Conservation (phyloP, 1,140 invertebrate species). For the Dolichoris vasculosae region DNA sequence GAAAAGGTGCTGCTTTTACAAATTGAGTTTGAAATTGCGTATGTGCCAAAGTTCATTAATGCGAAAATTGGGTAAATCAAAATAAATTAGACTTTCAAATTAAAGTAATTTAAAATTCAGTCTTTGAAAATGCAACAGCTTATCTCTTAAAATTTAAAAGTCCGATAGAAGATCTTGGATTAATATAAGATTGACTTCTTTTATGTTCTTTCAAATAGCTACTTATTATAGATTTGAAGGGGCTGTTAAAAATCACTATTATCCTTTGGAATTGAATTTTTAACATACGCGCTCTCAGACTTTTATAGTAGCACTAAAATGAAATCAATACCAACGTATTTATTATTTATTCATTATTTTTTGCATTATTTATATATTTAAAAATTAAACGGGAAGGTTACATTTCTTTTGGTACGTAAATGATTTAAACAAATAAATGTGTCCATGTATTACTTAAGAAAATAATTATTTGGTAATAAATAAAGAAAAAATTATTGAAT, state of each 20-base stretch:
- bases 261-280: neutral
- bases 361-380: too few relatives aligned
- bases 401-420: too few relatives aligned
- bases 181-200: neutral
- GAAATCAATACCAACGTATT: too few relatives aligned
- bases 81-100: slow-evolving; percentile 57
- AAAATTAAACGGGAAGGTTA: too few relatives aligned
- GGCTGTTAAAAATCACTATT: neutral
- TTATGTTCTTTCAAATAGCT: neutral
- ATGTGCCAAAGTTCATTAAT: neutral
- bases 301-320: too few relatives aligned
- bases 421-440: too few relatives aligned
- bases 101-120: slow-evolving; percentile 41
- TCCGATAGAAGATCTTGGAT: slow-evolving; percentile 1
- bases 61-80: neutral
- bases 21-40: neutral
- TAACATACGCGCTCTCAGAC: too few relatives aligned
- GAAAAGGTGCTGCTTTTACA: neutral
- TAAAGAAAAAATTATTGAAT: too few relatives aligned
- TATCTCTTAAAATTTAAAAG: slow-evolving; percentile 19
- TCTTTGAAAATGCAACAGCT: neutral
- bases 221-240: neutral
- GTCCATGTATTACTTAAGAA: too few relatives aligned
- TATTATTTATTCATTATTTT: too few relatives aligned
- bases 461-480: too few relatives aligned